Base-by-base conservation (phyloP, 1,140 invertebrate species). In the Cydia strobilella region DNA sequence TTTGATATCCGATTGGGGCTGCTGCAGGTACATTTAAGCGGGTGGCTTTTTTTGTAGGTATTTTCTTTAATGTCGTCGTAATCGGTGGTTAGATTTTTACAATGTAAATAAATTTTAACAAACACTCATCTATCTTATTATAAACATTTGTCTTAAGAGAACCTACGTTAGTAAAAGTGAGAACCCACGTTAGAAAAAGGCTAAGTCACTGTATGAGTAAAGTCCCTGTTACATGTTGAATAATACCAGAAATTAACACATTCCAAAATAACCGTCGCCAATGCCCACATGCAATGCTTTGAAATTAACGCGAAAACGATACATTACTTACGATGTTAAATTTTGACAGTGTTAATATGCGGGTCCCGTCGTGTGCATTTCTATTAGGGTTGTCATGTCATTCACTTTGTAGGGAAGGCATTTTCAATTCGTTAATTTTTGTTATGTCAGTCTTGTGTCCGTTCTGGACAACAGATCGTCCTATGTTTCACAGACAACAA, bases 331-430 rank as follows among this genome's bases (percentile, higher is more conserved):
- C 27, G 25, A 27, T 13, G 63, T 66, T 66, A 66, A 66, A 31
- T 66, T 66, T 66, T 66, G 63, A 66, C 63, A 66, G 63, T 66
- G 23, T 66, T 66, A 66, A 66, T 35, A 66, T 66, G 63, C 63
- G 63, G 63, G 63, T 35, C 18, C 23, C 25, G 63, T 31, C 13
- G 54, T 35, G 5, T 35, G 3, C 12, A 27, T 66, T 66, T 31
- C 2, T 66, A 66, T 66, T n/a, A n/a, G 27, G 23, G 63, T n/a
- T 35, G 62, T 15, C 25, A 31, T 65, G 23, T 9, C 7, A 39
- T 39, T 39, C 31, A 31, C 31, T 62, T 23, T 10, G 9, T 25
- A 25, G 10, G 3, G 9, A 18, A 15, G 23, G 59, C 59, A 23
- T 25, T 20, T 59, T 59, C 3, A 1, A 12, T 59, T 62, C 20